Percentiles rank a stretch among this genome's conserved stretches.
Conservation (phyloP, 2,797 vertebrate species). For the Notoglanidium macrostoma region DNA sequence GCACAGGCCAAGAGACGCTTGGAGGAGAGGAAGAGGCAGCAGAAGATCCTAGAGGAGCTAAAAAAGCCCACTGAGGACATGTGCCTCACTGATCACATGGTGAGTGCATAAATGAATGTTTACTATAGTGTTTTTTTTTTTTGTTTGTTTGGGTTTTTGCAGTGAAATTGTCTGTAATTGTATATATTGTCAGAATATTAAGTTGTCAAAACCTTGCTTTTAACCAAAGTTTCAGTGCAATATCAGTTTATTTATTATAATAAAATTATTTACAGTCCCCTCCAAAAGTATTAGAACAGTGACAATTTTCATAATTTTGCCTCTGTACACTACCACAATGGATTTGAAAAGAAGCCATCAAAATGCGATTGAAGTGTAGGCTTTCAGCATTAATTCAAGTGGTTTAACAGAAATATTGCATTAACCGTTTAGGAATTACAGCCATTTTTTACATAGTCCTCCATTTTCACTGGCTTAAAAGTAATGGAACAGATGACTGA, state of each 20-base stretch:
- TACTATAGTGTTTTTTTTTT: conserved; percentile 21
- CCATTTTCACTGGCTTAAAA: no score
- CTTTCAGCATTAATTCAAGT: no score
- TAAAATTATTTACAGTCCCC: neutral
- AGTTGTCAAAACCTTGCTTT: neutral
- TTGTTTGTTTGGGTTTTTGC: conserved; percentile 1
- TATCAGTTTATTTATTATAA: neutral
- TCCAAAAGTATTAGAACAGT: no score
- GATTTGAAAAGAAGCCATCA: no score
- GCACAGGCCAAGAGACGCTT: conserved; percentile 82
- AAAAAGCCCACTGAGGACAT: conserved; percentile 96
- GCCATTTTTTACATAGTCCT: no score
- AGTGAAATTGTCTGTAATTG: neutral
- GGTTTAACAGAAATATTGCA: no score
- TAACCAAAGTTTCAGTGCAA: neutral
- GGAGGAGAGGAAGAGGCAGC: conserved; percentile 89
- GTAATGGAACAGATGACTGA: no score
- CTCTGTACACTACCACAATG: no score
- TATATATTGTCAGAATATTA: neutral
- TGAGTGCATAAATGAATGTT: conserved; percentile 55
- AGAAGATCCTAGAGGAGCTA: conserved; percentile 90
- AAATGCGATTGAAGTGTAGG: no score
- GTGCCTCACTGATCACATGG: conserved; percentile 93
- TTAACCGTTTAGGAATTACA: no score
- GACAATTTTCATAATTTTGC: no score